A percentile compares a stretch with the other conserved stretches of the same genome.
phyloP scores from a whole-genome alignment of 1,140 invertebrate species.

The Zaprionus inermis region DNA sequence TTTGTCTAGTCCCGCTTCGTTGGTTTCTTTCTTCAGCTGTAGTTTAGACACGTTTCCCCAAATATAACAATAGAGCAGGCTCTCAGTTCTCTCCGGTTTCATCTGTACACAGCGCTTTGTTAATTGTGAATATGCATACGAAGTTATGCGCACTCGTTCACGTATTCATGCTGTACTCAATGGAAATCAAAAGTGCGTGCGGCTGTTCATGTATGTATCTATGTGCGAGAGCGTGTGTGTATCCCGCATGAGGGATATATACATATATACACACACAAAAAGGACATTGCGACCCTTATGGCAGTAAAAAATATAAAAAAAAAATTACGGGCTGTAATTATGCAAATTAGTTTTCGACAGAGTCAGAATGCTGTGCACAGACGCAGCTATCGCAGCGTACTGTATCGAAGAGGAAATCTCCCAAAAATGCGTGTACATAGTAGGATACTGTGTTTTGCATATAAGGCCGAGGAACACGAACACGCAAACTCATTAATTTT shows the following conservation, averaged over 20 bases:
- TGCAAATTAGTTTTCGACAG: constrained; percentile 74
- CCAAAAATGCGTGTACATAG: constrained; percentile 13
- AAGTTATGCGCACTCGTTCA: constrained; percentile 38
- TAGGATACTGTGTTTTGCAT: constrained; percentile 39
- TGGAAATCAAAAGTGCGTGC: constrained; percentile 57
- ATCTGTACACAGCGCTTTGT: constrained; percentile 1
- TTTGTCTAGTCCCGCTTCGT: constrained; percentile 17
- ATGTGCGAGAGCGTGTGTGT: constrained; percentile 30
- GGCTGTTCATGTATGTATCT: constrained; percentile 35
- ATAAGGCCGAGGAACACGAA: constrained; percentile 61
- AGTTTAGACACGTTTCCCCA: constrained; percentile 26
- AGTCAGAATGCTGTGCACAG: constrained; percentile 41
- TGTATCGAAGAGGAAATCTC: constrained; percentile 60
- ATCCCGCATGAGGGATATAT: constrained; percentile 37
- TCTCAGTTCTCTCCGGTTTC: constrained; percentile 26
- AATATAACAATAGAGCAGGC: constrained; percentile 7
- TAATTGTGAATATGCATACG: constrained; percentile 47
- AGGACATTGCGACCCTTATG: constrained; percentile 73
- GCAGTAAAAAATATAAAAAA: constrained; percentile 31
- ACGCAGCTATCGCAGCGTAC: constrained; percentile 28
- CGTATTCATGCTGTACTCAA: constrained; percentile 16
- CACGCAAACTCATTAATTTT: constrained; percentile 81
- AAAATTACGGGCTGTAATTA: constrained; percentile 80
- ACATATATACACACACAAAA: constrained; percentile 58
- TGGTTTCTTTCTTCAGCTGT: constrained; percentile 2